Base-by-base conservation (phyloP, 1,140 invertebrate genomes). In the Pantala flavescens region DNA sequence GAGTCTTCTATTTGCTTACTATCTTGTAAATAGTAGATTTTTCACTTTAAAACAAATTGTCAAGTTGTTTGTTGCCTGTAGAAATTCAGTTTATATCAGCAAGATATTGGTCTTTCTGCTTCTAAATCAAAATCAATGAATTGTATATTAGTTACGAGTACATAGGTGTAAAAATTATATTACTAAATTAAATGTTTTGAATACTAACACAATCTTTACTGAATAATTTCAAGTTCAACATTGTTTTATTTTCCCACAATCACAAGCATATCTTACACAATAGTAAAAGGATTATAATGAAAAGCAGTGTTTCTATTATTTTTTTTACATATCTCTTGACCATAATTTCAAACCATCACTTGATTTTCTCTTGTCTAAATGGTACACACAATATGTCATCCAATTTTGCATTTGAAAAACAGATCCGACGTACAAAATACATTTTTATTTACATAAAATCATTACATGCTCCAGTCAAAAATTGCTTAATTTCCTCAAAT, bases 231-330 rank as follows among this genome's bases (percentile, higher is more conserved):
- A 63, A 16, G 49, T 63, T 63, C 49, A 63, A 63, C 49, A 63
- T 63, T 63, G 49, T 63, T 63, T 63, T 63, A 63, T 63, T 63
- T 63, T 63, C 49, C 49, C 49, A 63, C 49, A 63, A 63, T 63
- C 49, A 63, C 49, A 63, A 63, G 49, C 49, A 63, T 63, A 63
- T 63, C 49, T 63, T 63, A 63, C 49, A 63, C 49, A 63, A 63
- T 63, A 63, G 14, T 63, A 63, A 63, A 63, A 21, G 14, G 49
- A 63, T 63, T 63, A 63, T 21, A 63, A 63, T 63, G 49, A 63
- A 19, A 63, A 63, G 49, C 49, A 19, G 49, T 63, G 14, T 63
- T 63, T 19, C 49, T 63, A 21, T 21, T 63, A 19, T 63, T 63
- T 63, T n/a, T 36, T 36, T 36, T 36, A 36, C 28, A 36, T 36